A percentile compares a stretch with the other conserved stretches of the same genome.
Evolutionary conservation across 2,797 vertebrate genomes (phyloP).

Genomic region (Sciaenops ocellatus): DNA sequence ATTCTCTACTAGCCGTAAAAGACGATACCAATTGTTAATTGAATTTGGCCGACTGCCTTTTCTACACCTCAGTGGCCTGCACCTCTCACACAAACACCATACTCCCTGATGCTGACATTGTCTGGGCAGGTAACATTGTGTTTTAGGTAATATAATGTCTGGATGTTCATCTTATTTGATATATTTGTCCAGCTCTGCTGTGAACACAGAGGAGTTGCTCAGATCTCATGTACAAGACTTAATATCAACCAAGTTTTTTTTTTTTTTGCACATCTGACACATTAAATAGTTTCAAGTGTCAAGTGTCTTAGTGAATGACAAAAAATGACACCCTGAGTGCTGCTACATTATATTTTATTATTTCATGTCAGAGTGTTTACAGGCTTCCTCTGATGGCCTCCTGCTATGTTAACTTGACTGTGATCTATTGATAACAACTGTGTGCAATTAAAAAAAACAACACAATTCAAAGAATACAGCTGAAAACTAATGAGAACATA

Average conservation of each 20-base stretch:
- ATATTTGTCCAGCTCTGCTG: not conserved
- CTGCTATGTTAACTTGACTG: not conserved
- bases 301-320: too few relatives aligned
- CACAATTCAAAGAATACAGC: not conserved
- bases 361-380: not conserved
- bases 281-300: not conserved
- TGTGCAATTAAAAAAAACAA: not conserved
- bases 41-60: not conserved
- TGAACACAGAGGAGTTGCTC: constrained; percentile 1
- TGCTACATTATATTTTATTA: not conserved
- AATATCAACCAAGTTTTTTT: too few relatives aligned
- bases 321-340: not conserved
- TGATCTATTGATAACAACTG: not conserved
- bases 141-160: not conserved
- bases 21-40: not conserved
- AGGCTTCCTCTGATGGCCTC: too few relatives aligned
- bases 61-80: constrained; percentile 2
- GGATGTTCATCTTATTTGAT: not conserved
- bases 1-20: not conserved
- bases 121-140: not conserved
- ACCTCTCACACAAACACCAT: not conserved
- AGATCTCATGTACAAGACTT: not conserved
- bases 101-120: not conserved
- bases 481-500: constrained; percentile 9
- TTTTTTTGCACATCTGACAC: not conserved